Conservation (phyloP, 2,888 invertebrate species). For the Prosapia bicincta region DNA sequence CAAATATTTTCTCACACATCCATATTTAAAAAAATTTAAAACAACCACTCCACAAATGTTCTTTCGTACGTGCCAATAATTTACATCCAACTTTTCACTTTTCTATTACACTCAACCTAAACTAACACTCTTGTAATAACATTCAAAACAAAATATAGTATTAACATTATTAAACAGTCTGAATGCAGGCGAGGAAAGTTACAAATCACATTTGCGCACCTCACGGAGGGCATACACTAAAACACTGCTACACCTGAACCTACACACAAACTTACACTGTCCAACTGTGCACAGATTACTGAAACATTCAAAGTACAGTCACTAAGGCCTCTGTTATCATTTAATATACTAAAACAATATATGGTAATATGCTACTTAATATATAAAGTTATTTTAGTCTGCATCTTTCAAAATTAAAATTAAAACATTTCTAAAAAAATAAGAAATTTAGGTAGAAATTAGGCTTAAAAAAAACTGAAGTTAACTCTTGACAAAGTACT, state of each 20-base stretch:
- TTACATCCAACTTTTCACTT: not conserved
- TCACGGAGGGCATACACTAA: slow-evolving; percentile 24
- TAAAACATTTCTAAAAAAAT: no score
- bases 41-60: not conserved
- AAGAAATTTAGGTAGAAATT: no score
- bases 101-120: not conserved
- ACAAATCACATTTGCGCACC: not conserved
- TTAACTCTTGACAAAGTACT: no score
- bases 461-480: no score
- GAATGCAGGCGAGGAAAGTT: not conserved
- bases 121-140: not conserved
- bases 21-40: not conserved
- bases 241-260: slow-evolving; percentile 8
- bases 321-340: not conserved
- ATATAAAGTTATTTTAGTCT: not conserved
- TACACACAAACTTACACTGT: slow-evolving; percentile 20
- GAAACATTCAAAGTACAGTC: slow-evolving; percentile 2
- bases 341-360: not conserved
- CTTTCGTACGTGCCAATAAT: not conserved
- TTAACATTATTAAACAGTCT: not conserved
- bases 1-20: not conserved
- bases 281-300: not conserved
- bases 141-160: not conserved
- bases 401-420: not conserved
- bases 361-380: not conserved